Evolutionary conservation across 2,113 vertebrate species (phyloP), one percentile per base, ranked within the genome.

Genomic region (Peromyscus leucopus): DNA sequence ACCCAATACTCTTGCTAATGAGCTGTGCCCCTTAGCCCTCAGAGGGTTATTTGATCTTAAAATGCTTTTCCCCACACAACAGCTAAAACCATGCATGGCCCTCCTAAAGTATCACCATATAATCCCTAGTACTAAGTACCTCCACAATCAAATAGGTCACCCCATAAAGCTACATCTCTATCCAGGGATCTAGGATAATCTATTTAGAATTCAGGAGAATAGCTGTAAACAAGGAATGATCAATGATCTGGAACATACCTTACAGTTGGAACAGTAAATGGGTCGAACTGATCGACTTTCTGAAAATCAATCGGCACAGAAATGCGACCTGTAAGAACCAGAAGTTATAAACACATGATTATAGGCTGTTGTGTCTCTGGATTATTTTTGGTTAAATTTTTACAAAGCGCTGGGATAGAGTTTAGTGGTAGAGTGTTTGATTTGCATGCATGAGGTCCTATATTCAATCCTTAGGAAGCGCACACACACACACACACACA

Each of bases 241-340:
- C 55, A 88, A 28, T 76, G 83, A 94, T 75, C 10, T 88, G 61
- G 39, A 94, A 82, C 90, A 82, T 92, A 98, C 98, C 99, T 99
- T 98, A 99, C 99, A n/a, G 99, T 99, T 95, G 99, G 99, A 22
- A 99, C 99, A 19, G 98, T 91, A 2, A 99, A 99, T 0, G 99
- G 99, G 98, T 99, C 99, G 89, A 99, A 99, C n/a, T 97, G 97
- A 26, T 99, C 99, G 36, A 99, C 92, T 39, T 98, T 99, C 96
- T 98, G 99, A 86, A 99, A 79, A 97, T 99, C 99, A 86, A 99
- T 99, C 22, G 99, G 99, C 94, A 99, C 99, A 10, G 99, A 99
- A 94, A 99, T 98, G 9, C 99, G 99, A 17, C 99, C 98, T 98
- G 36, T 59, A 94, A 97, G 76, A 97, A 96, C 31, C 94, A 96